Evolutionary conservation across 2,888 invertebrate genomes (phyloP), one percentile per base, ranked within the genome.

Genomic region (Lepetodrilus schrolli): DNA sequence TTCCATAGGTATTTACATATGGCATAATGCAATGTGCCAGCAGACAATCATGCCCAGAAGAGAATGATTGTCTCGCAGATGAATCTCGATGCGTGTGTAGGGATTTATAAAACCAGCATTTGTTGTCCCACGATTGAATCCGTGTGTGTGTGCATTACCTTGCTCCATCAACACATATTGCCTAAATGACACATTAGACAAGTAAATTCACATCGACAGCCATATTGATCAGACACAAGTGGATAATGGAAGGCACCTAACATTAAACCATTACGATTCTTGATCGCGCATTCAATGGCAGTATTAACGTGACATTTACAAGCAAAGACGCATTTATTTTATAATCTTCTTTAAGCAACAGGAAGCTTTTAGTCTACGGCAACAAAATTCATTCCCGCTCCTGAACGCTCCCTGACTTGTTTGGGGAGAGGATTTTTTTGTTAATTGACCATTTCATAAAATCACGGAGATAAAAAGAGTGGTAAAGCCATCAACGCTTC

Each of bases 141-240:
- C 21, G 17, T 47, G 47, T 68, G 47, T 47, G 47, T 68, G 68
- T 47, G 47, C 68, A 68, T 68, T 68, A 68, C 43, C 26, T 23
- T 23, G 68, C n/a, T 26, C 43, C 21, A 47, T 43, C 68, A 13
- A 47, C 68, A 43, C 23, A 43, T 43, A 47, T 68, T 68, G 68
- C 43, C 47, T 68, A 68, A 68, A 47, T 47, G 47, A 26, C 47
- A 47, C 43, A 68, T 68, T 68, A 68, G 47, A 47, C 43, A 68
- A n/a, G 68, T 68, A 68, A 68, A 47, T 43, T 43, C 47, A 43
- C 47, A 7, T 43, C 21, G 23, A 23, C 21, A 21, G 26, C 13
- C 26, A 21, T 47, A 68, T 68, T 68, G 68, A 68, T 68, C 26
- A n/a, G 4, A 23, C 26, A n/a, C 43, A 30, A 68, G 68, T 68